A percentile compares a stretch with the other conserved stretches of the same genome.
phyloP scores from a whole-genome alignment of 2,113 vertebrate genomes.

The Mastomys natalensis region DNA sequence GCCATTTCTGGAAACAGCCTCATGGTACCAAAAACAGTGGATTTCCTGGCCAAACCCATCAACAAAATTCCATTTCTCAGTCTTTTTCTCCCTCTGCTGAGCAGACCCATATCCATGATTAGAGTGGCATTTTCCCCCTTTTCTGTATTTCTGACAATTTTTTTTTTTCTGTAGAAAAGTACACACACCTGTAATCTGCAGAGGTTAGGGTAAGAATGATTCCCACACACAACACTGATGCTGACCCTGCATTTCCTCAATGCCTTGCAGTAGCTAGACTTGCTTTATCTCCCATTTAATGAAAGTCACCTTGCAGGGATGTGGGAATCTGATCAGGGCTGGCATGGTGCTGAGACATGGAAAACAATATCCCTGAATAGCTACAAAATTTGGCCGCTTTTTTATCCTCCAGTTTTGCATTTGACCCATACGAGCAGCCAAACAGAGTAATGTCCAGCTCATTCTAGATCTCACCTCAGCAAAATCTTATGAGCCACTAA shows the following conservation, averaged over 20 bases:
- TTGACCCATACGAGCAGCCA: constrained; percentile 42
- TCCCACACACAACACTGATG: constrained; percentile 42
- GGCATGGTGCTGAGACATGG: background rate
- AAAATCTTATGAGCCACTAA: constrained; percentile 34
- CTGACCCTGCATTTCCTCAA: constrained; percentile 51
- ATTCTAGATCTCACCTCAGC: constrained; percentile 52
- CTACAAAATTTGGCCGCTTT: constrained; percentile 72
- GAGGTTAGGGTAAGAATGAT: constrained; percentile 48
- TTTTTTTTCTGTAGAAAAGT: constrained; percentile 33
- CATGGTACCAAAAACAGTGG: constrained; percentile 44
- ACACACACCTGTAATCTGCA: constrained; percentile 53
- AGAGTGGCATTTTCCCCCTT: constrained; percentile 26
- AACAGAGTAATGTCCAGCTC: constrained; percentile 51
- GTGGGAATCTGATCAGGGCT: constrained; percentile 28
- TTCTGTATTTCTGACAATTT: constrained; percentile 43
- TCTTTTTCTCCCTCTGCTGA: constrained; percentile 51
- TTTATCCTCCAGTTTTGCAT: constrained; percentile 72
- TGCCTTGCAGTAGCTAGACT: constrained; percentile 58
- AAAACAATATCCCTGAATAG: constrained; percentile 66
- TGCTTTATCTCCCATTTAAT: constrained; percentile 15
- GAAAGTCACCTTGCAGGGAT: constrained; percentile 72
- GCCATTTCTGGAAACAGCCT: constrained; percentile 57
- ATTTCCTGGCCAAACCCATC: constrained; percentile 62
- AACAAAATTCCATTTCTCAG: constrained; percentile 67
- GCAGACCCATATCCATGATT: constrained; percentile 61